Percentiles rank a stretch among this genome's conserved stretches.
These are phyloP conservation scores for Typhlomys cinereus DNA, from an alignment of 2,113 vertebrate genomes.

Conservation along the genomic window DNA sequence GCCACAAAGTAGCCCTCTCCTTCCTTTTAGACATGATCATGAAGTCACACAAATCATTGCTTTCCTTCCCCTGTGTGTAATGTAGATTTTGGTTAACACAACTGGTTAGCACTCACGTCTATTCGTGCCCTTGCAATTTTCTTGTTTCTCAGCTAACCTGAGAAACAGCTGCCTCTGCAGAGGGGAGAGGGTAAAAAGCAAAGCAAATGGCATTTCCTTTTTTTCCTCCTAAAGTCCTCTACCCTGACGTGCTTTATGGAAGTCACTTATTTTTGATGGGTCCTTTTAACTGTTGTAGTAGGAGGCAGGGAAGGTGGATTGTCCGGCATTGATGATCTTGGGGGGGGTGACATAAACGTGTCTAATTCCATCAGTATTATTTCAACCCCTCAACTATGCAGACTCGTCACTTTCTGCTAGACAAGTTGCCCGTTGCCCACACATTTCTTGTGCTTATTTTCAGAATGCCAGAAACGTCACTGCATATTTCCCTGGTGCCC, in stretches of 20 bases:
- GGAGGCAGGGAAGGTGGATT: fast-evolving
- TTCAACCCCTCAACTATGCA: neutral
- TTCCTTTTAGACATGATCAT: fast-evolving
- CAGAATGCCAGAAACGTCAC: conserved; percentile 73
- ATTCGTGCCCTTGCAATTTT: neutral
- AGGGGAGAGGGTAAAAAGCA: neutral
- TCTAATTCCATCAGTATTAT: neutral
- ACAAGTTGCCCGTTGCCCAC: no score
- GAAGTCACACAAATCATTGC: neutral
- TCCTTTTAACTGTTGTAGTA: neutral
- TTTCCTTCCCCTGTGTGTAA: neutral
- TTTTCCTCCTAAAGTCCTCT: neutral
- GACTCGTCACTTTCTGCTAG: neutral
- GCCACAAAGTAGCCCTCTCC: no score
- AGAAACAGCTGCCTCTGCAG: neutral
- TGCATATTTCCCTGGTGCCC: conserved; percentile 83
- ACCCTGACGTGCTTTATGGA: neutral
- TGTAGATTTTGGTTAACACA: neutral
- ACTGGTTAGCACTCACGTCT: neutral
- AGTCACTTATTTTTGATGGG: neutral
- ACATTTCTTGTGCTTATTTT: conserved; percentile 59
- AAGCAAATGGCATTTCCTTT: neutral
- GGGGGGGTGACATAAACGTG: neutral
- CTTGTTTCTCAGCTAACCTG: neutral
- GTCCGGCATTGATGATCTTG: neutral